Evolutionary conservation across 2,888 invertebrate species (phyloP), one percentile per base, ranked within the genome.

Genomic region (Apamea monoglypha): DNA sequence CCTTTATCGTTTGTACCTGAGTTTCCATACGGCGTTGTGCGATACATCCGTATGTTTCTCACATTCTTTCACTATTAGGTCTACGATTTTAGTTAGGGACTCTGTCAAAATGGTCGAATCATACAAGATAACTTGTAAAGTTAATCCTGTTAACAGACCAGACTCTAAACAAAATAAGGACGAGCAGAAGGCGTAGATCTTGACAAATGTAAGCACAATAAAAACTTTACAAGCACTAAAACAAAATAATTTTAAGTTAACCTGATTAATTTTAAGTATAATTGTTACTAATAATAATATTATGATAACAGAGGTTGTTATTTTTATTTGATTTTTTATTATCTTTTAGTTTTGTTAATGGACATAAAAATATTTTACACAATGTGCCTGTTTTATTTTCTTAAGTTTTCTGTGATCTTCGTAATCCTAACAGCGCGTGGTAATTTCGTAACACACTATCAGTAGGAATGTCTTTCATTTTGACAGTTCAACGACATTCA

Each of bases 41-140:
- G 96, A 97, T 66, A 83, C 90, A 1, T 75, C 93, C 1, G 92
- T 94, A 3, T 97, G 97, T 81, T 97, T 97, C 87, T 91, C 95
- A 0, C 96, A 97, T 80, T 90, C 94, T 1, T 97, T 97, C 82
- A 96, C 96, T 0, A 95, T 97, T 40, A 90, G 96, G 29, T 96
- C 96, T 66, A 95, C 94, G 14, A 96, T 97, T 67, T 88, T 97
- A 78, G 96, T 97, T 16, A 90, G 97, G 10, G 97, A 96, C 70
- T 96, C 96, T 0, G 97, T 97, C 3, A 96, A 96, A 88, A 94
- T 95, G 94, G 91, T 96, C 0, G 97, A 97, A 76, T 97, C 96
- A 0, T 96, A 96, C 87, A 97, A 96, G 80, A 97, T 97, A 29
- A 97, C 96, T 10, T 97, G 96, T 83, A 96, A 95, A 90, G 96